Evolutionary conservation across 2,888 invertebrate species (phyloP).

Genomic region (Chrysolina haemoptera): DNA sequence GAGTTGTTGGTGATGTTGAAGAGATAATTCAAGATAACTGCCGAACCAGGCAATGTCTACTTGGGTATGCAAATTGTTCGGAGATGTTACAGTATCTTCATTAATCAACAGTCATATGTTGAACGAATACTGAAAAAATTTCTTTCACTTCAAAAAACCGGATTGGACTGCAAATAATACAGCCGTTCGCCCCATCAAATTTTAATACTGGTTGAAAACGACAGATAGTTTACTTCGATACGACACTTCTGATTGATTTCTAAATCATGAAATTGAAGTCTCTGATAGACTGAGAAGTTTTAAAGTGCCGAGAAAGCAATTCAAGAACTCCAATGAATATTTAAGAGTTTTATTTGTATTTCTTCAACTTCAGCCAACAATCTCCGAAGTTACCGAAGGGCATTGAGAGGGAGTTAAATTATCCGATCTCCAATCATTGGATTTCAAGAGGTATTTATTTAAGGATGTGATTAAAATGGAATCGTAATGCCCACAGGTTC

Average conservation of each 20-base stretch:
- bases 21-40: too few relatives aligned
- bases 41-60: too few relatives aligned
- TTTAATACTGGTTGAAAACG: neutral
- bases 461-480: neutral
- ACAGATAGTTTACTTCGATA: neutral
- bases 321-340: slow-evolving; percentile 15
- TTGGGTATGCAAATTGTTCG: too few relatives aligned
- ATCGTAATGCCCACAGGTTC: neutral
- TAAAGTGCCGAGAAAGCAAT: slow-evolving; percentile 13
- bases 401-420: slow-evolving; percentile 7
- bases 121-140: too few relatives aligned
- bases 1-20: too few relatives aligned
- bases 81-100: too few relatives aligned
- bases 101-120: too few relatives aligned
- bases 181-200: neutral
- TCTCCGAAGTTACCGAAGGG: neutral
- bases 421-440: slow-evolving; percentile 8
- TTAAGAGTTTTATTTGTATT: slow-evolving; percentile 22
- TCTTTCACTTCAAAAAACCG: too few relatives aligned
- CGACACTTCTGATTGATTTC: slow-evolving; percentile 16
- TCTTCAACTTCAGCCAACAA: slow-evolving; percentile 9
- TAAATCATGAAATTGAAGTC: neutral
- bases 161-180: neutral
- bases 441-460: neutral
- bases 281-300: neutral